These are phyloP conservation scores for Tethea ocularis DNA, from an alignment of 2,888 invertebrate species.

Conservation along the genomic window DNA sequence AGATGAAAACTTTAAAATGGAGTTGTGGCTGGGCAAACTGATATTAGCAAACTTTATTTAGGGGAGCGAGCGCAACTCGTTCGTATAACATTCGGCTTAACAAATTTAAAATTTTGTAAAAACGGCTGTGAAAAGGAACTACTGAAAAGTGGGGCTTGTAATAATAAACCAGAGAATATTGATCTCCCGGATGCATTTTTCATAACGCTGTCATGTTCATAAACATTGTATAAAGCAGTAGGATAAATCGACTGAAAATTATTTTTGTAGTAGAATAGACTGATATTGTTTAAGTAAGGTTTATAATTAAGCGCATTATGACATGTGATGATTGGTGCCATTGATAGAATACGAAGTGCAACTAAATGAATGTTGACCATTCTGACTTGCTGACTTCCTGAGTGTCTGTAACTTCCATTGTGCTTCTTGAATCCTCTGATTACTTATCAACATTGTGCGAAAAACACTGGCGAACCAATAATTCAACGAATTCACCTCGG, in stretches of 20 bases:
- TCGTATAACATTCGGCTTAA: constrained; percentile 33
- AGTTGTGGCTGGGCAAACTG: constrained; percentile 83
- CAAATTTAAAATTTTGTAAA: constrained; percentile 36
- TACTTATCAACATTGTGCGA: constrained; percentile 11
- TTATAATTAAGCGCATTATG: constrained; percentile 75
- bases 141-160: constrained; percentile 44
- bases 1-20: constrained; percentile 92
- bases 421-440: constrained; percentile 48
- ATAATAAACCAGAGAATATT: constrained; percentile 45
- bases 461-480: neutral
- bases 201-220: constrained; percentile 56
- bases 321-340: constrained; percentile 84
- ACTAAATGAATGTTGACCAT: constrained; percentile 61
- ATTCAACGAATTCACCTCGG: neutral
- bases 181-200: constrained; percentile 77
- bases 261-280: constrained; percentile 84
- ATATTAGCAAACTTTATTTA: constrained; percentile 7
- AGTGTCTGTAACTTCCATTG: constrained; percentile 76
- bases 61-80: constrained; percentile 21
- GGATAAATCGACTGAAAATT: constrained; percentile 82
- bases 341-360: constrained; percentile 79
- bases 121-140: constrained; percentile 62
- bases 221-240: constrained; percentile 67
- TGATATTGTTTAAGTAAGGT: constrained; percentile 77
- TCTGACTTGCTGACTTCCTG: constrained; percentile 63